These are phyloP conservation scores for Hafferia zeledoni DNA, from an alignment of 2,797 vertebrate species.

Conservation along the genomic window DNA sequence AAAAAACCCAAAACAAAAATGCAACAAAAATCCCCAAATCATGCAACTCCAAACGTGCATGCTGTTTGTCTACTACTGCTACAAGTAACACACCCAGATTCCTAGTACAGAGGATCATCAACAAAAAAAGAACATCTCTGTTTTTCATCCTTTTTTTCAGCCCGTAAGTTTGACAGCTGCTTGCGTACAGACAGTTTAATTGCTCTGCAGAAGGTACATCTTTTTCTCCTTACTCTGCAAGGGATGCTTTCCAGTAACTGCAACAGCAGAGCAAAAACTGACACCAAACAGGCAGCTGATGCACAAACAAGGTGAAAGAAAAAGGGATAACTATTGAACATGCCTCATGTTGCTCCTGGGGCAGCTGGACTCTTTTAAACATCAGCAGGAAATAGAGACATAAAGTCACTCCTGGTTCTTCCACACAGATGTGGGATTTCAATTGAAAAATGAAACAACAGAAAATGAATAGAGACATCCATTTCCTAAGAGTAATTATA, in stretches of 20 bases:
- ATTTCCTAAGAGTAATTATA: slow-evolving; percentile 12
- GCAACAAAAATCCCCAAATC: neutral
- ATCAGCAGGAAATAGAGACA: neutral
- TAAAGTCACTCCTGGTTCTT: neutral
- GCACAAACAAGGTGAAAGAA: slow-evolving; percentile 62
- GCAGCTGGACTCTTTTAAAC: neutral
- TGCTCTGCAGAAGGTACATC: neutral
- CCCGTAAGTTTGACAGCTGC: neutral
- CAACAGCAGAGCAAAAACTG: slow-evolving; percentile 16
- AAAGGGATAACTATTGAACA: slow-evolving; percentile 9
- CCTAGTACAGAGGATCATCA: neutral
- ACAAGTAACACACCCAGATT: neutral
- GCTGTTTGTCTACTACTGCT: neutral
- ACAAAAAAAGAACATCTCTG: neutral
- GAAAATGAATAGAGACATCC: neutral
- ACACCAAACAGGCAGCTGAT: slow-evolving; percentile 40
- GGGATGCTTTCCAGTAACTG: slow-evolving; percentile 23
- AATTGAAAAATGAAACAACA: neutral
- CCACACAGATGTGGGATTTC: neutral
- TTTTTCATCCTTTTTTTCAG: neutral
- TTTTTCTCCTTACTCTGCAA: slow-evolving; percentile 11
- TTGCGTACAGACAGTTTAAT: slow-evolving; percentile 2
- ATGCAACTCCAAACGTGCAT: neutral
- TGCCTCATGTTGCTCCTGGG: neutral
- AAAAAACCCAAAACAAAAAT: neutral